Conservation (phyloP, 92 coral and sea anemone species). For the Muricea muricata region DNA sequence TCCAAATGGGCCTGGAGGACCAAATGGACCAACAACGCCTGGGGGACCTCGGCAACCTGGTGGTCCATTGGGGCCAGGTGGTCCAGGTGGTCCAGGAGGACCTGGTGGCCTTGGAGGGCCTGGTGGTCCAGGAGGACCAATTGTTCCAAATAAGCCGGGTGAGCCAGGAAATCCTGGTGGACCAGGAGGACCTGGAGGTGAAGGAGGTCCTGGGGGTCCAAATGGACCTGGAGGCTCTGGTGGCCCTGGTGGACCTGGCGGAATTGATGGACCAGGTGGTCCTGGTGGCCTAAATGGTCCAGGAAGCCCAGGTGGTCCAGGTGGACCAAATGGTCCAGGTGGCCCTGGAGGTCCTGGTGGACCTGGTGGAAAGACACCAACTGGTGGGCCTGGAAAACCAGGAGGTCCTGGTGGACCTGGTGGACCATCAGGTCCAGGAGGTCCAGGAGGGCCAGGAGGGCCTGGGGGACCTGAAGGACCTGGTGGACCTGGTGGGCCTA, state of each 20-base stretch:
- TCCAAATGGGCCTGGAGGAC: constrained; percentile 65
- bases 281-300: constrained; percentile 64
- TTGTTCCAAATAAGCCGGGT: constrained; percentile 63
- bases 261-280: constrained; percentile 50
- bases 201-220: constrained; percentile 68
- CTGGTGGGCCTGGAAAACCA: constrained; percentile 58
- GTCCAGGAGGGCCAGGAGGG: constrained; percentile 74
- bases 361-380: constrained; percentile 83
- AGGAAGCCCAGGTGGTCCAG: constrained; percentile 66
- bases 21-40: constrained; percentile 66
- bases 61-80: constrained; percentile 51
- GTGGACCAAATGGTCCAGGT: constrained; percentile 51
- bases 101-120: constrained; percentile 35
- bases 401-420: constrained; percentile 67
- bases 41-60: constrained; percentile 60
- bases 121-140: constrained; percentile 47
- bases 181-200: constrained; percentile 69
- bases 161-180: constrained; percentile 73
- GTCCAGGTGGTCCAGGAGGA: constrained; percentile 12
- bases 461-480: constrained; percentile 83
- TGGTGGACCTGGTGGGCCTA: constrained; percentile 61
- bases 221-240: constrained; percentile 55
- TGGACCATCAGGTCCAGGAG: constrained; percentile 72
- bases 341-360: constrained; percentile 32
- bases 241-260: constrained; percentile 57